A percentile compares a stretch with the other conserved stretches of the same genome.
Conservation (phyloP, 37 sponge, comb jelly and placozoan species). For the Halichondria panicea region DNA sequence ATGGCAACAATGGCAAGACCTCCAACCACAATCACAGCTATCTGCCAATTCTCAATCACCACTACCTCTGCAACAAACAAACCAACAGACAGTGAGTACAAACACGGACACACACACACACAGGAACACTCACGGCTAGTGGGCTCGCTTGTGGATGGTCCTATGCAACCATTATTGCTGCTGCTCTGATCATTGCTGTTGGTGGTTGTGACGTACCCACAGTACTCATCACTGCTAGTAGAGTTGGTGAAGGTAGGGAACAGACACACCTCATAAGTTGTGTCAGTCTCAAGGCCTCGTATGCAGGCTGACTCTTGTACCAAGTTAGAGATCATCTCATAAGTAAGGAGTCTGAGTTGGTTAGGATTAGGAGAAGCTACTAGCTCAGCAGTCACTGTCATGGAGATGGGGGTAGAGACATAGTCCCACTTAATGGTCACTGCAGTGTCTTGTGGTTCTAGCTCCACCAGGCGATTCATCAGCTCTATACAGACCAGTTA, state of each 20-base stretch:
- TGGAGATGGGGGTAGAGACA: too few relatives aligned
- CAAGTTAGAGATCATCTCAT: too few relatives aligned
- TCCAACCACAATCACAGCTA: conserved; percentile 54
- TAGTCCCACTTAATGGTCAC: background rate
- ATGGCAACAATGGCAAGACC: conserved; percentile 19
- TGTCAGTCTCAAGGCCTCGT: background rate
- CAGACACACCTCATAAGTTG: background rate
- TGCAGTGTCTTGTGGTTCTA: background rate
- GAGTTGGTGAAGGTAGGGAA: background rate
- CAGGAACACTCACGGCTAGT: background rate
- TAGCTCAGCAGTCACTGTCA: background rate
- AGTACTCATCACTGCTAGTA: background rate
- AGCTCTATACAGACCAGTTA: background rate
- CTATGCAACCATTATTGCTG: too few relatives aligned
- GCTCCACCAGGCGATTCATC: background rate
- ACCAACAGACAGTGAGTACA: background rate
- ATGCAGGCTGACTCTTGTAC: background rate
- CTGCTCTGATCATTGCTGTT: background rate
- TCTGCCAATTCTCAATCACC: conserved; percentile 29
- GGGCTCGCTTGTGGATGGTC: background rate
- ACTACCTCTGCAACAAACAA: background rate
- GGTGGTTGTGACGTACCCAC: background rate
- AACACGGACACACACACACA: background rate
- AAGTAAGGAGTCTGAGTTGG: background rate
- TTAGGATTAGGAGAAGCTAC: background rate